These are phyloP conservation scores for Trichopoda pennipes DNA, from an alignment of 2,888 invertebrate species.

Conservation along the genomic window DNA sequence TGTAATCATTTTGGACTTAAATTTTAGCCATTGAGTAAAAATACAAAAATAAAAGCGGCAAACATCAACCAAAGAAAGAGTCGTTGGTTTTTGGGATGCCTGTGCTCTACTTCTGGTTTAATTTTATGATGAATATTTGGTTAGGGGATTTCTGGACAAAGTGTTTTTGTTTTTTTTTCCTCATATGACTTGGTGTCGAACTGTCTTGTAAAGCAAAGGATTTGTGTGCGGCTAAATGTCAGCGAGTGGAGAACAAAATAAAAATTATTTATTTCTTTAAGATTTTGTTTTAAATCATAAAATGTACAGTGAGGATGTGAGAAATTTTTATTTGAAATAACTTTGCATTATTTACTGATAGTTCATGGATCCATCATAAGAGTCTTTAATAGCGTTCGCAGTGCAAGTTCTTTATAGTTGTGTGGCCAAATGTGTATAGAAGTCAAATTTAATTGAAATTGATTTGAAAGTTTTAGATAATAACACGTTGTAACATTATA, in stretches of 20 bases:
- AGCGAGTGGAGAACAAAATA: constrained; percentile 33
- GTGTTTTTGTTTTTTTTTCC: constrained; percentile 50
- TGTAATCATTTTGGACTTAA: constrained; percentile 65
- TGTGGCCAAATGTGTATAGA: too few relatives aligned
- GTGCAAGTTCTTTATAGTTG: too few relatives aligned
- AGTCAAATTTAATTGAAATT: too few relatives aligned
- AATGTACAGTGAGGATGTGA: neutral
- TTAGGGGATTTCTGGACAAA: constrained; percentile 36
- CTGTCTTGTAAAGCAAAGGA: constrained; percentile 70
- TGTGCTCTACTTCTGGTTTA: constrained; percentile 17
- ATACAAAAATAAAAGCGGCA: constrained; percentile 63
- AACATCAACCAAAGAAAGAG: constrained; percentile 59
- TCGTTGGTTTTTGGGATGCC: constrained; percentile 31
- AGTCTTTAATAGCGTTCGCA: too few relatives aligned
- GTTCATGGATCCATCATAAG: too few relatives aligned
- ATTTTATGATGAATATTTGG: constrained; percentile 9
- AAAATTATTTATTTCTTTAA: neutral
- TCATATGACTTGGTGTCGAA: constrained; percentile 68
- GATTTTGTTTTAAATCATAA: constrained; percentile 16
- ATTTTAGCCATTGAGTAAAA: constrained; percentile 55
- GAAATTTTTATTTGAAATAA: neutral
- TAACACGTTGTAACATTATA: too few relatives aligned
- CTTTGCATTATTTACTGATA: neutral
- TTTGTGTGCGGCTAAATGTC: constrained; percentile 67
- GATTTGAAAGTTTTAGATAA: too few relatives aligned